Evolutionary conservation across 2,888 invertebrate genomes (phyloP).

Genomic region (Lepidochitona cinerea): DNA sequence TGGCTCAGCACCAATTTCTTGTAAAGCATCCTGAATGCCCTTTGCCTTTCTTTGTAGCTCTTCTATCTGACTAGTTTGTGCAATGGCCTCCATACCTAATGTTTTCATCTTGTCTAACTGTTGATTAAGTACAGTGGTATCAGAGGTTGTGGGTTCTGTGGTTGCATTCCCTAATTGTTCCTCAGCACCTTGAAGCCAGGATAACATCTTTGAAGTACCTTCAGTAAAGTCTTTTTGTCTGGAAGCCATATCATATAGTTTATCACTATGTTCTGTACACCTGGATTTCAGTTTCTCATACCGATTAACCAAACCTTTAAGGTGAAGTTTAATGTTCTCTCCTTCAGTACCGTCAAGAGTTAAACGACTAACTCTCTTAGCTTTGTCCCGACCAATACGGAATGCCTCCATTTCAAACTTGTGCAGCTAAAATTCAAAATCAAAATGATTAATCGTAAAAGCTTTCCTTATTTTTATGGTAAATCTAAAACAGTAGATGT

Average conservation of each 20-base stretch:
- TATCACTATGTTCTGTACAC: conserved; percentile 88
- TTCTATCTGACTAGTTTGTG: conserved; percentile 88
- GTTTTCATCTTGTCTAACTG: conserved; percentile 88
- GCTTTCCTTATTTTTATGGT: no score
- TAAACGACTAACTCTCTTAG: conserved; percentile 53
- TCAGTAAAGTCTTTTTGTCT: conserved; percentile 97
- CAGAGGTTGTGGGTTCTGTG: conserved; percentile 53
- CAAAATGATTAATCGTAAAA: background rate
- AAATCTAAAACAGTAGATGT: no score
- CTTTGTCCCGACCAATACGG: conserved; percentile 73
- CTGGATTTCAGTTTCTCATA: conserved; percentile 84
- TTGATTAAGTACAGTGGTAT: conserved; percentile 74
- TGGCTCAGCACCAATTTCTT: conserved; percentile 83
- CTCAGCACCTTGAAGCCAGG: conserved; percentile 93
- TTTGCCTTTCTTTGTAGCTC: conserved; percentile 79
- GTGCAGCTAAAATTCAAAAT: conserved; percentile 46
- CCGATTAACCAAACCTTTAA: conserved; percentile 75
- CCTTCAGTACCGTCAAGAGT: conserved; percentile 73
- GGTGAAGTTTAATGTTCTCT: conserved; percentile 56
- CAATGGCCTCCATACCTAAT: conserved; percentile 87
- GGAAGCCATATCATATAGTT: conserved; percentile 89
- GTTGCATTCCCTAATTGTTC: conserved; percentile 70
- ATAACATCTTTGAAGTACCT: conserved; percentile 89
- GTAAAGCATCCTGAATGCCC: conserved; percentile 74
- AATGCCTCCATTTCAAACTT: conserved; percentile 62